These are phyloP conservation scores for Desmodus rotundus DNA, from an alignment of 2,113 vertebrate species.

Conservation along the genomic window DNA sequence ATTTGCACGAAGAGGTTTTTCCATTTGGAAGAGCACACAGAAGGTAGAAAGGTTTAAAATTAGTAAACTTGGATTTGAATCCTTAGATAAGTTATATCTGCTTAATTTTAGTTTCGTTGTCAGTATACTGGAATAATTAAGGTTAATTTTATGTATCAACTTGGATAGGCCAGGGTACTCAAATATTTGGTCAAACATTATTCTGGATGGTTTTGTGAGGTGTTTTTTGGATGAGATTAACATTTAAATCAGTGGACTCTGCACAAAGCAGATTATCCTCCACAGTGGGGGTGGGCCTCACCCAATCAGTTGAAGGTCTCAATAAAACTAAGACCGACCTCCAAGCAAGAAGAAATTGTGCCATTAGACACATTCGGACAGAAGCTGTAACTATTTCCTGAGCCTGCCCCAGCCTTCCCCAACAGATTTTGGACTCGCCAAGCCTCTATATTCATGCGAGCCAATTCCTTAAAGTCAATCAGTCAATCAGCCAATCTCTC, in stretches of 20 bases:
- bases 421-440: background rate
- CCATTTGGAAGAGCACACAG: background rate
- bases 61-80: background rate
- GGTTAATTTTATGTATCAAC: background rate
- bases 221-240: background rate
- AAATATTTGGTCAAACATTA: background rate
- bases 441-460: background rate
- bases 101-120: conserved; percentile 9
- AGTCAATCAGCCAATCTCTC: background rate
- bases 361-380: background rate
- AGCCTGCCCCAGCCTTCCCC: background rate
- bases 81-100: background rate
- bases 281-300: background rate
- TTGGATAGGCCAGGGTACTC: background rate
- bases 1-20: background rate
- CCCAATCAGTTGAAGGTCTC: background rate
- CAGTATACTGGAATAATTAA: background rate
- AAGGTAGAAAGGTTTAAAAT: background rate
- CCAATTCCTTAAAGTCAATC: background rate
- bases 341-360: background rate
- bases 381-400: background rate
- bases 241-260: background rate
- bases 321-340: background rate
- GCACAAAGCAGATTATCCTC: background rate
- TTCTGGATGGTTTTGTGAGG: background rate